phyloP scores from a whole-genome alignment of 2,113 vertebrate genomes.

The Tragelaphus imberbis region DNA sequence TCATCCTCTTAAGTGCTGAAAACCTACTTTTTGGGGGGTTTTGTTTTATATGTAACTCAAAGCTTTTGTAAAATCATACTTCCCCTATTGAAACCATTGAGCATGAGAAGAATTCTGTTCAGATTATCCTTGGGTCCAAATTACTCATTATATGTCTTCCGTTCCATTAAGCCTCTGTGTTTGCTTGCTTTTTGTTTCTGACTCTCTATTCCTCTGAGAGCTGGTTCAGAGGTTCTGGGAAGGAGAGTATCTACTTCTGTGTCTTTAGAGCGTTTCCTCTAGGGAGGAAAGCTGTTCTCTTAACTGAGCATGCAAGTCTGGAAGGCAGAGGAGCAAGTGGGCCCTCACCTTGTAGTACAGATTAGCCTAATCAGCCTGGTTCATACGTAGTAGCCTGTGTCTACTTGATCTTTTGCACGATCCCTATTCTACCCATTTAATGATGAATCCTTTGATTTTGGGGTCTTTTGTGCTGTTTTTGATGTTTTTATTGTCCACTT shows the following conservation, averaged over 20 bases:
- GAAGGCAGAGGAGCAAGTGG: neutral
- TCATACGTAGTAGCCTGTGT: neutral
- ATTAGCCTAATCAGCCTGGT: neutral
- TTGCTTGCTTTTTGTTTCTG: neutral
- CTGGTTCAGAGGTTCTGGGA: neutral
- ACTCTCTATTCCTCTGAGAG: neutral
- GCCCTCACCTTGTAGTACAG: neutral
- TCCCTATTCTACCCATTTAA: neutral
- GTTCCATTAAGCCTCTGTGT: slow-evolving; percentile 30
- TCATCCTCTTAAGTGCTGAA: neutral
- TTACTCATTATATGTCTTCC: neutral
- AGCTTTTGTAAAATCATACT: slow-evolving; percentile 10
- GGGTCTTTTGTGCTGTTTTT: neutral
- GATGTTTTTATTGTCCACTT: neutral
- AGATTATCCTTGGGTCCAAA: slow-evolving; percentile 9
- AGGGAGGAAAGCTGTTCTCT: neutral
- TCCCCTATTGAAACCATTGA: slow-evolving; percentile 3
- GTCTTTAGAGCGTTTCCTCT: neutral
- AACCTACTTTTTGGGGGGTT: neutral
- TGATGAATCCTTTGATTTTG: neutral
- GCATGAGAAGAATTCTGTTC: neutral
- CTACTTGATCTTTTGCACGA: neutral
- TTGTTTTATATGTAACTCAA: slow-evolving; percentile 38
- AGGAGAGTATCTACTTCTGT: neutral
- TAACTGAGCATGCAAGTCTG: neutral